Percentiles rank a stretch among this genome's conserved stretches.
These are phyloP conservation scores for Xiphydria camelus DNA, from an alignment of 2,888 invertebrate genomes.

Conservation along the genomic window DNA sequence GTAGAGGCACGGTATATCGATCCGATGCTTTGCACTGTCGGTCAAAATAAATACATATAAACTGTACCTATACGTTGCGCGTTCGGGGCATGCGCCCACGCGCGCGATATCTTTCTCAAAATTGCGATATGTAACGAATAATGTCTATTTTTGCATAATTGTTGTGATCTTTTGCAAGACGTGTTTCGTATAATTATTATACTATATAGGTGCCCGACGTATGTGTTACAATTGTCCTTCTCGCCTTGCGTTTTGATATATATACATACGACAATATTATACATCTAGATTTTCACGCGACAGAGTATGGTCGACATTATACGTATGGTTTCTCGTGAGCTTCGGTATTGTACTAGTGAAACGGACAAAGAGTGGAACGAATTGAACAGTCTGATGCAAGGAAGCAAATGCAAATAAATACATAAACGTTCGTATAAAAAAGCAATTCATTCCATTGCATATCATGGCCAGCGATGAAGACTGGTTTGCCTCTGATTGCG, in stretches of 20 bases:
- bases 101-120: not conserved
- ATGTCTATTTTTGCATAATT: slow-evolving; percentile 61
- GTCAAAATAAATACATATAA: no score
- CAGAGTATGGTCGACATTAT: slow-evolving; percentile 26
- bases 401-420: slow-evolving; percentile 35
- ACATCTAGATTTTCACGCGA: slow-evolving; percentile 24
- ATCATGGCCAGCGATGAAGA: no score
- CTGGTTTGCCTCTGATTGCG: no score
- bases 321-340: slow-evolving; percentile 45
- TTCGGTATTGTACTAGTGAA: slow-evolving; percentile 40
- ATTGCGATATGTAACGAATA: slow-evolving; percentile 22
- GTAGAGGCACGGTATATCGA: no score
- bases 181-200: slow-evolving; percentile 40
- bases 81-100: not conserved
- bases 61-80: not conserved
- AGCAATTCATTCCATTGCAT: no score
- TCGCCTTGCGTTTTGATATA: slow-evolving; percentile 39
- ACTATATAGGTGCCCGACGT: slow-evolving; percentile 32
- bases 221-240: slow-evolving; percentile 43
- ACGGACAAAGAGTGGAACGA: slow-evolving; percentile 20
- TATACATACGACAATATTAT: slow-evolving; percentile 25
- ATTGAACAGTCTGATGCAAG: slow-evolving; percentile 25
- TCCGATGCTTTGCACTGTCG: no score
- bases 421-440: slow-evolving; percentile 39
- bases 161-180: slow-evolving; percentile 59